phyloP scores from a whole-genome alignment of 1,140 invertebrate species.

The Heliconius melpomene region DNA sequence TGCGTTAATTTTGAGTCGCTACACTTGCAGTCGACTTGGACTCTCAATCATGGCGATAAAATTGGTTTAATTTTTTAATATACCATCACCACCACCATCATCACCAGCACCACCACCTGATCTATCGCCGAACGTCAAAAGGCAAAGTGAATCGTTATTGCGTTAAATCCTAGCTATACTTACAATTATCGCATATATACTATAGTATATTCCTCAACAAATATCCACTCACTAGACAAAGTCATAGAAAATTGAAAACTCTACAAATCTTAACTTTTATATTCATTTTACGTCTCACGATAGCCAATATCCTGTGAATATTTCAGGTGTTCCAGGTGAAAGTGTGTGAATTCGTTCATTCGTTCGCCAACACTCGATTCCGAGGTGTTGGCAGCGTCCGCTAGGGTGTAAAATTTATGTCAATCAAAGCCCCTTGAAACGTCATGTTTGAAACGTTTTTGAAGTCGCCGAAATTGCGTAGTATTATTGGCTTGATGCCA shows the following conservation, averaged over 20 bases:
- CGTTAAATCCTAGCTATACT: no score
- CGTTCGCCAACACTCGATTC: background rate
- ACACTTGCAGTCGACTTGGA: no score
- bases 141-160: no score
- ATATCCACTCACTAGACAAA: background rate
- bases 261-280: background rate
- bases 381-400: background rate
- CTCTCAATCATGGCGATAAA: no score
- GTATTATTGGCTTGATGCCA: constrained; percentile 20
- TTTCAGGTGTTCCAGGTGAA: background rate
- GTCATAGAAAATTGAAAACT: background rate
- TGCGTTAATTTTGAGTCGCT: no score
- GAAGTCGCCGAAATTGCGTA: constrained; percentile 26
- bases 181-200: no score
- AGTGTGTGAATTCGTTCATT: background rate
- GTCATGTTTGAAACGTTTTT: constrained; percentile 20
- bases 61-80: no score
- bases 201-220: no score
- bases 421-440: constrained; percentile 15
- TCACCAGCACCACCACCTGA: no score
- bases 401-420: constrained; percentile 22
- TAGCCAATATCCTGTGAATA: background rate
- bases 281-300: background rate
- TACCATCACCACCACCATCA: no score
- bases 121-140: no score